Evolutionary conservation across 2,797 vertebrate genomes (phyloP).

Genomic region (Ficedula albicollis): DNA sequence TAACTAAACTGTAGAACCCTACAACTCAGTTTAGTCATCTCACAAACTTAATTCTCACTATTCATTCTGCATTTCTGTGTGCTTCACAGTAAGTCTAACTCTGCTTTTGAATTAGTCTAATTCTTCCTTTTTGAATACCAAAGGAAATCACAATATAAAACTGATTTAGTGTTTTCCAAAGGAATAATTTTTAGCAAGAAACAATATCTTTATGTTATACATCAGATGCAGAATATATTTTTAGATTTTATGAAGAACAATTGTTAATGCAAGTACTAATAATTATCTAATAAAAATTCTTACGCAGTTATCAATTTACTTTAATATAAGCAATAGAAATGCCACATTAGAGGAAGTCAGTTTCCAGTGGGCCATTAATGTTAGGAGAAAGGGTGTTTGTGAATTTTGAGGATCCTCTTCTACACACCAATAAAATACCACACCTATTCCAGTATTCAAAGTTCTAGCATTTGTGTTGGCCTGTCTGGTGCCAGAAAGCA

Average conservation of each 20-base stretch:
- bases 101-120: background rate
- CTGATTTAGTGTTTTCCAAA: background rate
- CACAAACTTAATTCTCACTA: background rate
- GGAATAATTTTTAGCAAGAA: background rate
- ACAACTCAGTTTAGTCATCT: background rate
- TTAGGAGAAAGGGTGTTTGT: background rate
- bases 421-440: background rate
- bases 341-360: background rate
- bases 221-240: background rate
- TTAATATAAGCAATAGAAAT: background rate
- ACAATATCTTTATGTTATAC: background rate
- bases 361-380: background rate
- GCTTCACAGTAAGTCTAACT: background rate
- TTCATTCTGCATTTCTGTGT: background rate
- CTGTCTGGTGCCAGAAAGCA: background rate
- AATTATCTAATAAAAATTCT: background rate
- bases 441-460: background rate
- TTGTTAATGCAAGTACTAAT: background rate
- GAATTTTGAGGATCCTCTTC: background rate
- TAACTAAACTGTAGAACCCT: background rate
- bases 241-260: background rate
- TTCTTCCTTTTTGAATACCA: background rate
- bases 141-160: background rate
- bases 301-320: background rate
- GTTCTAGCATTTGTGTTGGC: background rate